Conservation (phyloP, 2,797 vertebrate species). For the Tamandua tetradactyla region DNA sequence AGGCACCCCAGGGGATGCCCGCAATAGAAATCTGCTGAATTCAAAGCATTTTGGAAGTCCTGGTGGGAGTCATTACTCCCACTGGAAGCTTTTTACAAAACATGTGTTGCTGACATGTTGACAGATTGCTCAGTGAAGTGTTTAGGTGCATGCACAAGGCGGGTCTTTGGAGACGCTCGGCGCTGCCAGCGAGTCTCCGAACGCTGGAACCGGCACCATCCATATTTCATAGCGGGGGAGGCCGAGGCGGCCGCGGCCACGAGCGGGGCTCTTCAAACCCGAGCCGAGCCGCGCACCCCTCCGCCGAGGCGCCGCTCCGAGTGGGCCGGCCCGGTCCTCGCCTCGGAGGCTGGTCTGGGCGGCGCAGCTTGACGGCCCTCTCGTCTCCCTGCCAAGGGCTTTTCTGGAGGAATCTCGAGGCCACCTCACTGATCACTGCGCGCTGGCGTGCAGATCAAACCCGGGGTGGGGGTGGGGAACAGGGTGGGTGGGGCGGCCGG, state of each 20-base stretch:
- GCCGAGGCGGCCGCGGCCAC: conserved; percentile 90
- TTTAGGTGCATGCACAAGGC: conserved; percentile 99
- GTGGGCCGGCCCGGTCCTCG: conserved; percentile 87
- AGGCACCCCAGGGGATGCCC: conserved; percentile 93
- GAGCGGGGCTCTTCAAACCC: conserved; percentile 89
- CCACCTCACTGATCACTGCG: conserved; percentile 92
- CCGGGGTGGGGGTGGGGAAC: conserved; percentile 74
- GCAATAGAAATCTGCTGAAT: conserved; percentile 99
- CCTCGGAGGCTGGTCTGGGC: conserved; percentile 94
- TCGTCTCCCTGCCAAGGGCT: conserved; percentile 98
- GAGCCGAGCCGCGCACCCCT: conserved; percentile 92
- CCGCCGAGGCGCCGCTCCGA: conserved; percentile 91
- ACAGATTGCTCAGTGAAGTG: conserved; percentile 99
- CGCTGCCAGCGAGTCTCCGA: conserved; percentile 95
- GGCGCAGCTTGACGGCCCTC: conserved; percentile 96
- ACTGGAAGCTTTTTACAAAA: conserved; percentile 99
- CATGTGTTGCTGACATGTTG: conserved; percentile 99
- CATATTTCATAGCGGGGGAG: conserved; percentile 97
- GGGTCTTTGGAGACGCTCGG: conserved; percentile 95
- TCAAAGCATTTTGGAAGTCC: conserved; percentile 99
- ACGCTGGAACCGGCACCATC: conserved; percentile 98
- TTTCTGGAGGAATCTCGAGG: conserved; percentile 98
- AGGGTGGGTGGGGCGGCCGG: neutral
- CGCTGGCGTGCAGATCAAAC: conserved; percentile 82
- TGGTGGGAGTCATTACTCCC: conserved; percentile 99